phyloP scores from a whole-genome alignment of 1,140 invertebrate species.

The Melanaphis sacchari region DNA sequence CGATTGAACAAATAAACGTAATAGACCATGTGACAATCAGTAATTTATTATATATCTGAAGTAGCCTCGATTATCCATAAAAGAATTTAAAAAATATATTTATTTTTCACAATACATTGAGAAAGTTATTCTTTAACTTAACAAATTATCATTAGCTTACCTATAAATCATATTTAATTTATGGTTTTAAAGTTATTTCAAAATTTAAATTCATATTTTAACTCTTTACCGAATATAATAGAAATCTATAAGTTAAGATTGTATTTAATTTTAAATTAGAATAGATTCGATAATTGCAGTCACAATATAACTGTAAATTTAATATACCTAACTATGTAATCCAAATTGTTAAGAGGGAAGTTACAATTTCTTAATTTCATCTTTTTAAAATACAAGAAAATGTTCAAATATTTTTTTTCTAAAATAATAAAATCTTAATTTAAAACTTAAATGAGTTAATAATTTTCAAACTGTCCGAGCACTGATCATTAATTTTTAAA shows the following conservation, averaged over 20 bases:
- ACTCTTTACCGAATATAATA: neutral
- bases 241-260: neutral
- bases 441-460: too few relatives aligned
- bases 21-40: constrained; percentile 18
- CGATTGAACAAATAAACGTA: constrained; percentile 13
- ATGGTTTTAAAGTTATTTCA: neutral
- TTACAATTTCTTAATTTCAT: neutral
- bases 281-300: neutral
- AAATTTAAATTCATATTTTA: neutral
- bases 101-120: neutral
- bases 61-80: constrained; percentile 16
- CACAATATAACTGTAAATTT: neutral
- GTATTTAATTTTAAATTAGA: neutral
- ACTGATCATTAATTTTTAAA: too few relatives aligned
- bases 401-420: neutral
- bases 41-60: neutral
- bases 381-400: neutral
- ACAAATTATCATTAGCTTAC: neutral
- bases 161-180: constrained; percentile 5
- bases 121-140: constrained; percentile 4
- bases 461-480: too few relatives aligned
- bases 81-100: constrained; percentile 22
- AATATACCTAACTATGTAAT: neutral
- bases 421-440: too few relatives aligned
- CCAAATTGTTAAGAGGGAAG: neutral